Evolutionary conservation across 2,888 invertebrate genomes (phyloP).

Genomic region (Ligdia adustata): DNA sequence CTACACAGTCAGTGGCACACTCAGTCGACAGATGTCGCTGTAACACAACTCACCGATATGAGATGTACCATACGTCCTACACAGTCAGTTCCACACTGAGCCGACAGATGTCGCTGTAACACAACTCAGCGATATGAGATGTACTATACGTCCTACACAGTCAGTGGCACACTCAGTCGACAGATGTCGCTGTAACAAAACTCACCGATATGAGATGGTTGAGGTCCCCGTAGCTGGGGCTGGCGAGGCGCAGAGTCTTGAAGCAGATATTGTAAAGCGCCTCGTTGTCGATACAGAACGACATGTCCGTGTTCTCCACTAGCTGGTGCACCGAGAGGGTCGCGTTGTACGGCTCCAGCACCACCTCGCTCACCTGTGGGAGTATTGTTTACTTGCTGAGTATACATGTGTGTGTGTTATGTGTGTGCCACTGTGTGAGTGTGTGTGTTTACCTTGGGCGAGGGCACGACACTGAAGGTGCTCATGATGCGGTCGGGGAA

Average conservation of each 20-base stretch:
- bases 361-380: constrained; percentile 85
- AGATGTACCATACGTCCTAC: too few species aligned
- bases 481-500: constrained; percentile 95
- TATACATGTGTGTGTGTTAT: background rate
- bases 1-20: too few species aligned
- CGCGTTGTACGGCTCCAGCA: constrained; percentile 91
- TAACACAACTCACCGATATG: too few species aligned
- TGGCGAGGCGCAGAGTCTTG: constrained; percentile 87
- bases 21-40: too few species aligned
- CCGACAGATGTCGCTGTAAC: too few species aligned
- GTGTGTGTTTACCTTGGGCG: constrained; percentile 94
- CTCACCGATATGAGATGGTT: constrained; percentile 89
- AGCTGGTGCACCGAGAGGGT: constrained; percentile 89
- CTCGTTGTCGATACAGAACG: constrained; percentile 91
- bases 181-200: constrained; percentile 19
- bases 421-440: too few species aligned
- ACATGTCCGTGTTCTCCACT: constrained; percentile 91
- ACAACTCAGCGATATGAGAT: too few species aligned
- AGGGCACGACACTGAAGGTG: constrained; percentile 93
- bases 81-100: too few species aligned
- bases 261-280: constrained; percentile 92
- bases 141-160: too few species aligned
- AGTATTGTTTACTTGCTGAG: too few species aligned
- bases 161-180: too few species aligned
- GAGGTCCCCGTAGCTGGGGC: constrained; percentile 91